These are phyloP conservation scores for Epinotia nisella DNA, from an alignment of 2,888 invertebrate genomes.

Conservation along the genomic window DNA sequence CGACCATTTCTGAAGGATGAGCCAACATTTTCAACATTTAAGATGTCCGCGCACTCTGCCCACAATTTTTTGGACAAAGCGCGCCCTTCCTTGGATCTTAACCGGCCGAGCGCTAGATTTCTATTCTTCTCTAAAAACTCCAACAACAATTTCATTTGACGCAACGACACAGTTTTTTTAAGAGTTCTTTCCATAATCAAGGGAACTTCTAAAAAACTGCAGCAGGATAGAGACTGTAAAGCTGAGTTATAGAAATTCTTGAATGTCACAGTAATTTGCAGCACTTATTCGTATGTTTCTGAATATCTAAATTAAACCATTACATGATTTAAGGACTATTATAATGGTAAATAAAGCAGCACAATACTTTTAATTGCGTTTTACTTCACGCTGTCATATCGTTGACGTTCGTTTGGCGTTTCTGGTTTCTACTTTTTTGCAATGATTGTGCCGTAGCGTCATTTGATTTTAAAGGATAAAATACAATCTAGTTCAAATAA, in stretches of 20 bases:
- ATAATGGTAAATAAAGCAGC: not conserved
- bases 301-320: not conserved
- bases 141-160: constrained; percentile 45
- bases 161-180: constrained; percentile 44
- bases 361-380: constrained; percentile 37
- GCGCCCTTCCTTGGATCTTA: constrained; percentile 43
- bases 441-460: too few relatives aligned
- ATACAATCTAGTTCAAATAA: not conserved
- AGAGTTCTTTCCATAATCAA: constrained; percentile 42
- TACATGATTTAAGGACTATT: not conserved
- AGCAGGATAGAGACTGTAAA: constrained; percentile 36
- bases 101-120: constrained; percentile 42
- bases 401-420: constrained; percentile 44
- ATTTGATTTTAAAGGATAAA: too few relatives aligned
- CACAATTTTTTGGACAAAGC: constrained; percentile 43
- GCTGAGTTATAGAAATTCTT: not conserved
- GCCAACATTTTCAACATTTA: constrained; percentile 43
- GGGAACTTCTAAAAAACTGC: constrained; percentile 43
- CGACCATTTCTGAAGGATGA: constrained; percentile 37
- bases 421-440: constrained; percentile 10
- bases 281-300: not conserved
- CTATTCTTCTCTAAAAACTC: constrained; percentile 44
- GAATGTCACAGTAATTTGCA: not conserved
- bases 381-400: constrained; percentile 45
- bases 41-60: constrained; percentile 40